Percentiles rank a stretch among this genome's conserved stretches.
These are phyloP conservation scores for Acromyrmex charruanus DNA, from an alignment of 1,140 invertebrate species.

Conservation along the genomic window DNA sequence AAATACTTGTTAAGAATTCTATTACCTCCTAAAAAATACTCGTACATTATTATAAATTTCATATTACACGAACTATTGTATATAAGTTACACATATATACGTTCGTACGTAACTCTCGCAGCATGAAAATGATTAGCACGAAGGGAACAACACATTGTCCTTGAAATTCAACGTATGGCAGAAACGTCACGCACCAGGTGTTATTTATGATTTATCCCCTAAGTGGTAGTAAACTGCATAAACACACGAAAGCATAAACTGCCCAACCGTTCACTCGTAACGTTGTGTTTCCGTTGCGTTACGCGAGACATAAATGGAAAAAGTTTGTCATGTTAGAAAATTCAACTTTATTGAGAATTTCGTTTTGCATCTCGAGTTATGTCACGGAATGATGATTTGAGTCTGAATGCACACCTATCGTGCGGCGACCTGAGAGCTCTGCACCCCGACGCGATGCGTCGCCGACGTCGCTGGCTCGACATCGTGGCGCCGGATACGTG, in stretches of 20 bases:
- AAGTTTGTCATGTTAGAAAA: background rate
- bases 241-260: background rate
- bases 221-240: background rate
- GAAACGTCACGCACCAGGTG: background rate
- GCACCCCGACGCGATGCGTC: conserved; percentile 49
- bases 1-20: background rate
- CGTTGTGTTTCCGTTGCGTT: background rate
- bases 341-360: conserved; percentile 4
- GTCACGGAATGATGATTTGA: background rate
- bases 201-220: conserved; percentile 5
- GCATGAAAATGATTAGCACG: background rate
- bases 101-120: background rate
- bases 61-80: background rate
- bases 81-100: background rate
- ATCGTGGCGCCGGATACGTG: conserved; percentile 71
- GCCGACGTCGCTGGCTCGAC: conserved; percentile 68
- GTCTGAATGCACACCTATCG: conserved; percentile 2
- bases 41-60: background rate
- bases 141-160: background rate
- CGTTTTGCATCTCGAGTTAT: background rate
- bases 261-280: background rate
- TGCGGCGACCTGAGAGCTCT: conserved; percentile 21
- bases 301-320: background rate
- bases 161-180: conserved; percentile 5
- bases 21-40: background rate